Conservation (phyloP, 2,888 invertebrate species). For the Brassicogethes aeneus region DNA sequence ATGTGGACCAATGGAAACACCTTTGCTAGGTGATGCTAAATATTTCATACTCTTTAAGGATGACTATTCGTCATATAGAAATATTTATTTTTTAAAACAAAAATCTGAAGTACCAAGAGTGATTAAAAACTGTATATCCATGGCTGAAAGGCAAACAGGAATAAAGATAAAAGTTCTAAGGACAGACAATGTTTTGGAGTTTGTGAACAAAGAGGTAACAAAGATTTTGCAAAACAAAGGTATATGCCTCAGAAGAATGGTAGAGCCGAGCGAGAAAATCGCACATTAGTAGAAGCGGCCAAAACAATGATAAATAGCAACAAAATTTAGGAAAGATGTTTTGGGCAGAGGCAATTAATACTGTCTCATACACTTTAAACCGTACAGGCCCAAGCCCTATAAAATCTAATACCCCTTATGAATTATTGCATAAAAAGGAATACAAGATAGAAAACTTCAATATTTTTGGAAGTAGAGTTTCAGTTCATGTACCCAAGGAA, state of each 20-base stretch:
- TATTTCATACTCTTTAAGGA: constrained; percentile 16
- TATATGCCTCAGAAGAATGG: constrained; percentile 25
- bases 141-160: constrained; percentile 10
- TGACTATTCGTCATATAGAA: constrained; percentile 11
- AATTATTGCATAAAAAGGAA: constrained; percentile 29
- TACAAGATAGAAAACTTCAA: constrained; percentile 27
- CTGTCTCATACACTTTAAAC: constrained; percentile 6
- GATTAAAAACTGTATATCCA: constrained; percentile 11
- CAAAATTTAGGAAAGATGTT: constrained; percentile 6
- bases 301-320: constrained; percentile 14
- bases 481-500: constrained; percentile 30
- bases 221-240: constrained; percentile 17
- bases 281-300: constrained; percentile 25
- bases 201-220: too few relatives aligned
- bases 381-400: constrained; percentile 6
- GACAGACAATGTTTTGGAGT: constrained; percentile 21
- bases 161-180: constrained; percentile 13
- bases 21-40: constrained; percentile 10
- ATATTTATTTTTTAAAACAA: constrained; percentile 10
- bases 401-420: constrained; percentile 24
- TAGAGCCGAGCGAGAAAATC: constrained; percentile 24
- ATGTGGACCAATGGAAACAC: constrained; percentile 13
- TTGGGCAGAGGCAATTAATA: constrained; percentile 9
- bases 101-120: constrained; percentile 11
- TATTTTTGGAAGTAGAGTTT: constrained; percentile 32